Conservation (phyloP, 2,797 vertebrate genomes). For the Halcyon leucocephala region DNA sequence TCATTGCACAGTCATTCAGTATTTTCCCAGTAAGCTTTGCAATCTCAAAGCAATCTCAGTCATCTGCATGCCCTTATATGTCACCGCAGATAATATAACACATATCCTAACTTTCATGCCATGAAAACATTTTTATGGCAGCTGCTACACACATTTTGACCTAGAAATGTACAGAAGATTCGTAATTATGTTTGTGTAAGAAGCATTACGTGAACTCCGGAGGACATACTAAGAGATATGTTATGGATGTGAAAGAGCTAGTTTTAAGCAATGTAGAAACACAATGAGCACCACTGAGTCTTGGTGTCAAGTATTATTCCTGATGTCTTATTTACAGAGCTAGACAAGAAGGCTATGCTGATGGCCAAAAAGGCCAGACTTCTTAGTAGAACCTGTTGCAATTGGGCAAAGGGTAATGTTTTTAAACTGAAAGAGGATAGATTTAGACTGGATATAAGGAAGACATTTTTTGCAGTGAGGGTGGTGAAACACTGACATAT, state of each 20-base stretch:
- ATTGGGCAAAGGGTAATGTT: neutral
- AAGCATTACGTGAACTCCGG: neutral
- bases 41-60: neutral
- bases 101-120: neutral
- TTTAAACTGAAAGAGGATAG: neutral
- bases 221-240: neutral
- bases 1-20: neutral
- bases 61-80: neutral
- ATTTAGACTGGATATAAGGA: neutral
- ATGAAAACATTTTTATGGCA: neutral
- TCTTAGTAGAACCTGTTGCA: neutral
- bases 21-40: neutral
- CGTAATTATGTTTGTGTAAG: neutral
- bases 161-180: neutral
- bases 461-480: neutral
- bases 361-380: neutral
- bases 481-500: neutral
- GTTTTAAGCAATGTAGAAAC: neutral
- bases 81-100: neutral
- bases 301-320: neutral
- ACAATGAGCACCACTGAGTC: neutral
- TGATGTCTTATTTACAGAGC: neutral
- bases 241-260: neutral
- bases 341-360: neutral
- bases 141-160: neutral